Conservation (phyloP, 1,140 invertebrate species). For the Bilobella aurantiaca region DNA sequence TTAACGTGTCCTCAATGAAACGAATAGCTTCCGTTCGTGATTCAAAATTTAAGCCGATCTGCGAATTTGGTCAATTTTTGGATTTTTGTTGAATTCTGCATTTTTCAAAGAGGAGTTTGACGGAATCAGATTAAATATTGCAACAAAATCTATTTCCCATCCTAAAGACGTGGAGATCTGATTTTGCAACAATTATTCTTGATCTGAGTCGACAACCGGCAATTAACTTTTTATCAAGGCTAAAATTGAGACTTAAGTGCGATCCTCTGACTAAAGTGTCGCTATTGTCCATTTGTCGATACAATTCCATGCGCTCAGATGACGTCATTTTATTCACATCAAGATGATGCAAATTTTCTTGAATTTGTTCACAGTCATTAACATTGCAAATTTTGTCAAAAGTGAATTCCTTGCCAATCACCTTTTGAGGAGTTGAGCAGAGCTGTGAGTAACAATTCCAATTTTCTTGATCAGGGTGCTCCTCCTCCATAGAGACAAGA, state of each 20-base stretch:
- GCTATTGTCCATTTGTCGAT: neutral
- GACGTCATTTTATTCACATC: no score
- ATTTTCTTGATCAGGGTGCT: neutral
- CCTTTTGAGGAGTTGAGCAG: neutral
- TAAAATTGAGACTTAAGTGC: neutral
- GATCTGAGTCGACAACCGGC: neutral
- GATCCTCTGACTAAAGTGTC: neutral
- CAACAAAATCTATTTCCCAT: neutral
- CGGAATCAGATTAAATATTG: no score
- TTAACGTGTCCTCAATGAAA: no score
- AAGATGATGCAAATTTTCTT: no score
- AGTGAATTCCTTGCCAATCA: neutral
- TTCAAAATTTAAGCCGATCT: no score
- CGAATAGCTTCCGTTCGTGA: no score
- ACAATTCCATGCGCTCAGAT: no score
- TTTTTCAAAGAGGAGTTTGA: no score
- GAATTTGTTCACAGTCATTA: no score
- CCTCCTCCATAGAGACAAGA: neutral
- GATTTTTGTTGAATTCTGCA: no score
- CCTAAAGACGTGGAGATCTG: neutral
- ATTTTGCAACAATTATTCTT: neutral
- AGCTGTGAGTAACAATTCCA: neutral
- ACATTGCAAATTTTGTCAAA: neutral
- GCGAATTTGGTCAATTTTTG: no score
- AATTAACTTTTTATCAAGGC: neutral